A percentile compares a stretch with the other conserved stretches of the same genome.
Evolutionary conservation across 2,888 invertebrate genomes (phyloP).

Genomic region (Cephonodes hylas): DNA sequence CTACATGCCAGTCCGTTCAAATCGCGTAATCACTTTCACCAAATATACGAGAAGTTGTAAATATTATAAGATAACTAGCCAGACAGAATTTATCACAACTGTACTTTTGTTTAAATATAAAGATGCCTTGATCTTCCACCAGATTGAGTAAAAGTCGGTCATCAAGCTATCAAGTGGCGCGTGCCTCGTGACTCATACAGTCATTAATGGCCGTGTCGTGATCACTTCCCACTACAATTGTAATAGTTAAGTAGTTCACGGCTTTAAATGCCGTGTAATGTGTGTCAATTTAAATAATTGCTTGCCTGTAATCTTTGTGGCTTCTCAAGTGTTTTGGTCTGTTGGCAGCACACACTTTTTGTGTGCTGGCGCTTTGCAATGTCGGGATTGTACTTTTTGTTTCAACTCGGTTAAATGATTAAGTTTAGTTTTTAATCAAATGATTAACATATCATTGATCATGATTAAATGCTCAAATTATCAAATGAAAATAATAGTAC

Average conservation of each 20-base stretch:
- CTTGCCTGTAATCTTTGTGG: background rate
- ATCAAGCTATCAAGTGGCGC: constrained; percentile 61
- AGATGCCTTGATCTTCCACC: constrained; percentile 20
- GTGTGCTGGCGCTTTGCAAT: background rate
- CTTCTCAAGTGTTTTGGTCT: background rate
- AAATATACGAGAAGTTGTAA: background rate
- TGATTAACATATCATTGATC: too few relatives aligned
- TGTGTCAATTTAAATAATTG: constrained; percentile 6
- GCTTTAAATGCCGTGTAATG: constrained; percentile 1
- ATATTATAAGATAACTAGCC: background rate
- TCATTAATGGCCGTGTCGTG: constrained; percentile 38
- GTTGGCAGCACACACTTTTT: background rate
- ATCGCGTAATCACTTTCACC: background rate
- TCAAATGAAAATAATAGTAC: too few relatives aligned
- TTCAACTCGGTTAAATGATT: background rate
- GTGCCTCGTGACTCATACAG: constrained; percentile 56
- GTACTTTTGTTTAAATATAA: background rate
- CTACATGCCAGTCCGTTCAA: background rate
- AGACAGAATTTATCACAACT: background rate
- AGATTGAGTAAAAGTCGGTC: constrained; percentile 36
- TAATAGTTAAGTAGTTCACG: constrained; percentile 4
- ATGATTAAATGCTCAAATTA: too few relatives aligned
- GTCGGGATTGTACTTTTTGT: background rate
- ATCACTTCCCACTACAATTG: constrained; percentile 9
- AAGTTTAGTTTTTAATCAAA: too few relatives aligned